These are phyloP conservation scores for Thalassarche chlororhynchos DNA, from an alignment of 2,113 vertebrate genomes.

Conservation along the genomic window DNA sequence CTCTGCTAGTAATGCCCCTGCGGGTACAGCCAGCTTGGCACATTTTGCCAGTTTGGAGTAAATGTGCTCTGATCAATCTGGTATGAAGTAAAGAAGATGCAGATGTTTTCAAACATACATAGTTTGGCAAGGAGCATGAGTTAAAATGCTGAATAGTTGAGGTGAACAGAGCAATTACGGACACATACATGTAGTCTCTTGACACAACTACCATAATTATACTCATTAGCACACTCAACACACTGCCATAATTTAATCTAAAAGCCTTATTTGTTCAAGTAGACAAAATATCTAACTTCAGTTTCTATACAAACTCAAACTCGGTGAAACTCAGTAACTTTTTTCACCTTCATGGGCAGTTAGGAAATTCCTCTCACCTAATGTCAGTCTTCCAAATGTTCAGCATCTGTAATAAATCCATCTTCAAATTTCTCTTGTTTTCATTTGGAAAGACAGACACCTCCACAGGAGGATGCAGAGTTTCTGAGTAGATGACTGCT, in stretches of 20 bases:
- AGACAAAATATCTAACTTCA: neutral
- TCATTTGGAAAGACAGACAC: neutral
- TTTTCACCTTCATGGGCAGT: neutral
- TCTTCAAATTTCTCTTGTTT: neutral
- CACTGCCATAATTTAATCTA: neutral
- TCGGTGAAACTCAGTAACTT: neutral
- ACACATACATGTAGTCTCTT: neutral
- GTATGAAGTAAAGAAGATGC: neutral
- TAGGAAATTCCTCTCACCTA: neutral
- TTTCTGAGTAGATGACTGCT: neutral
- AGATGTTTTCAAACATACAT: neutral
- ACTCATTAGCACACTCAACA: neutral
- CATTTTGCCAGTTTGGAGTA: neutral
- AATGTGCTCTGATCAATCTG: neutral
- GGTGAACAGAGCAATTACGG: neutral
- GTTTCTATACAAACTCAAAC: neutral
- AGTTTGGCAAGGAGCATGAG: neutral
- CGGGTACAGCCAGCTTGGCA: neutral
- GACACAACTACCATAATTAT: neutral
- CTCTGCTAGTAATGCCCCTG: neutral
- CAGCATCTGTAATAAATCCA: neutral
- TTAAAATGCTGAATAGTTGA: neutral
- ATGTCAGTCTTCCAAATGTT: neutral
- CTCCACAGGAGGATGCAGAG: neutral
- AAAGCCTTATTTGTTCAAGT: neutral